A percentile compares a stretch with the other conserved stretches of the same genome.
These are phyloP conservation scores for Lordiphosa collinella DNA, from an alignment of 1,140 invertebrate genomes.

Conservation along the genomic window DNA sequence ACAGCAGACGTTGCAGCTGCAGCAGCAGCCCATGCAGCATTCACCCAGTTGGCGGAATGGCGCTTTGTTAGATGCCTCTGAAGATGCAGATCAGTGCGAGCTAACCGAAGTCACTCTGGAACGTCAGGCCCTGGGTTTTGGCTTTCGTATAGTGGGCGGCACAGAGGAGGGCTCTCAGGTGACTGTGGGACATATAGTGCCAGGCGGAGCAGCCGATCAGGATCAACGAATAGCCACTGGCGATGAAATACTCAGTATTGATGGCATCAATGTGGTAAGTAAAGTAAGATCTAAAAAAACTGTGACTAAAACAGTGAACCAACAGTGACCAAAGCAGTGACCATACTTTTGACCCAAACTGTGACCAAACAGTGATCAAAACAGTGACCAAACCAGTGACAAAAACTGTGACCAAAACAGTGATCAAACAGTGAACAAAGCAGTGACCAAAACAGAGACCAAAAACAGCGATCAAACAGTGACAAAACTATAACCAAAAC, in stretches of 20 bases:
- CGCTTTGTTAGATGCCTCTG: constrained; percentile 63
- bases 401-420: no score
- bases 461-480: no score
- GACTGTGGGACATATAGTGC: constrained; percentile 96
- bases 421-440: no score
- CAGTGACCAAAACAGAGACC: no score
- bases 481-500: no score
- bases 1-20: constrained; percentile 10
- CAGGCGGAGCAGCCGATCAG: constrained; percentile 92
- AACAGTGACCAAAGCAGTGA: no score
- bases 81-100: constrained; percentile 82
- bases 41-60: constrained; percentile 63
- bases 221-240: constrained; percentile 91
- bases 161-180: constrained; percentile 98
- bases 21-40: constrained; percentile 39
- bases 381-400: no score
- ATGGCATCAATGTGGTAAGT: constrained; percentile 86
- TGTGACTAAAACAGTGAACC: no score
- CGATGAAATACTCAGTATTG: constrained; percentile 94
- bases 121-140: constrained; percentile 93
- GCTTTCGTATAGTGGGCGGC: constrained; percentile 98
- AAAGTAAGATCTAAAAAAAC: no score
- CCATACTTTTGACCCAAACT: no score
- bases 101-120: constrained; percentile 90
- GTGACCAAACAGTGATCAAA: no score